Conservation (phyloP, 2,113 vertebrate species). For the Tetrao urogallus region DNA sequence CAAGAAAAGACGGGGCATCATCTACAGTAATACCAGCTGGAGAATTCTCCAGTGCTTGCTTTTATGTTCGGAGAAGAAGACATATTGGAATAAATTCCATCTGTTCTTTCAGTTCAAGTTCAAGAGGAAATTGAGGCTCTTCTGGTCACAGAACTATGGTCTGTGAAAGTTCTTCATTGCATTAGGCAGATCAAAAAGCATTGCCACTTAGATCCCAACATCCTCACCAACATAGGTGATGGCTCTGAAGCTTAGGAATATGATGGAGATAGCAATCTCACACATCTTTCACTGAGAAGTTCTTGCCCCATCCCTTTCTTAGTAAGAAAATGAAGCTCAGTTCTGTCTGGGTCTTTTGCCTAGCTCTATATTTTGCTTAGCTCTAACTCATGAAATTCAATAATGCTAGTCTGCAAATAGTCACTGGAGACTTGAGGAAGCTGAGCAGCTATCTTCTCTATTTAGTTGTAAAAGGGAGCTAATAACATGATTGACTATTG, state of each 20-base stretch:
- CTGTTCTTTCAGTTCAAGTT: slow-evolving; percentile 6
- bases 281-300: background rate
- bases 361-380: background rate
- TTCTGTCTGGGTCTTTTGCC: background rate
- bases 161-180: slow-evolving; percentile 8
- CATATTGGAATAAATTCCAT: background rate
- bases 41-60: background rate
- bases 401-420: background rate
- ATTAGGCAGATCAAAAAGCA: background rate
- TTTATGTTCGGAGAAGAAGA: slow-evolving; percentile 1
- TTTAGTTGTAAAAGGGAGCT: background rate
- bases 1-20: background rate
- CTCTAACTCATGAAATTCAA: background rate
- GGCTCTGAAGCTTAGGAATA: background rate
- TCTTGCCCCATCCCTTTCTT: background rate
- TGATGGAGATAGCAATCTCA: background rate
- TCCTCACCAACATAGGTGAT: background rate
- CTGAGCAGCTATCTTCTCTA: background rate
- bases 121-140: slow-evolving; percentile 13
- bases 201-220: background rate
- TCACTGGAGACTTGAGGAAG: background rate
- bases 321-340: background rate
- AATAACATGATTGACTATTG: background rate
- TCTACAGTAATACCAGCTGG: background rate
- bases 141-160: background rate